Conservation (phyloP, 2,113 vertebrate species). For the Coptodon rendalli region DNA sequence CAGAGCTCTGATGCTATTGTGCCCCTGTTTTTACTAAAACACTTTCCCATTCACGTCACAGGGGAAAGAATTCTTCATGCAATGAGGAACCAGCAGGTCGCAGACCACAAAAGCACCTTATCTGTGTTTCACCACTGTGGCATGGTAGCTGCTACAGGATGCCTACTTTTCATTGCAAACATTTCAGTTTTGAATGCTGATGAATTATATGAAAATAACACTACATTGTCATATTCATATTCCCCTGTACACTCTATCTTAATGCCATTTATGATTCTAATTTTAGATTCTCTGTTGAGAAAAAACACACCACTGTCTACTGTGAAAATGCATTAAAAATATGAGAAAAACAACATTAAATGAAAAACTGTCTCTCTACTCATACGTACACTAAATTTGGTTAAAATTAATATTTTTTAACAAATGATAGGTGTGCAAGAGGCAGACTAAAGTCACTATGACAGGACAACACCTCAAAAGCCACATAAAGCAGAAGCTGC, state of each 20-base stretch:
- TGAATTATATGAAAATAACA: background rate
- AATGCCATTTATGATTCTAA: background rate
- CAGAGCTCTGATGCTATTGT: background rate
- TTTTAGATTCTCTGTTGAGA: background rate
- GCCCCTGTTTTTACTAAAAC: background rate
- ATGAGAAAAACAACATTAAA: background rate
- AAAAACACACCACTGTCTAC: background rate
- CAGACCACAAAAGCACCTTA: background rate
- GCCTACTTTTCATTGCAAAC: background rate
- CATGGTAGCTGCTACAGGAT: background rate
- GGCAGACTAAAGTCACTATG: background rate
- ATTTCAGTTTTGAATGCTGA: background rate
- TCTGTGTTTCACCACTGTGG: background rate
- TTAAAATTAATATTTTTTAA: background rate
- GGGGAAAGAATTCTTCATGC: background rate
- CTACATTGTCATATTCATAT: background rate
- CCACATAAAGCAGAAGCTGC: background rate
- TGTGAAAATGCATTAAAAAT: background rate
- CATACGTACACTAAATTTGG: background rate
- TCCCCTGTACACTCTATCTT: background rate
- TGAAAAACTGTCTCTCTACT: background rate
- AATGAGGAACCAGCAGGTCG: background rate
- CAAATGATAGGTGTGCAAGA: background rate
- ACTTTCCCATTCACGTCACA: background rate
- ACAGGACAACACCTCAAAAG: background rate